A percentile compares a stretch with the other conserved stretches of the same genome.
Conservation (phyloP, 2,797 vertebrate species). For the Netta rufina region DNA sequence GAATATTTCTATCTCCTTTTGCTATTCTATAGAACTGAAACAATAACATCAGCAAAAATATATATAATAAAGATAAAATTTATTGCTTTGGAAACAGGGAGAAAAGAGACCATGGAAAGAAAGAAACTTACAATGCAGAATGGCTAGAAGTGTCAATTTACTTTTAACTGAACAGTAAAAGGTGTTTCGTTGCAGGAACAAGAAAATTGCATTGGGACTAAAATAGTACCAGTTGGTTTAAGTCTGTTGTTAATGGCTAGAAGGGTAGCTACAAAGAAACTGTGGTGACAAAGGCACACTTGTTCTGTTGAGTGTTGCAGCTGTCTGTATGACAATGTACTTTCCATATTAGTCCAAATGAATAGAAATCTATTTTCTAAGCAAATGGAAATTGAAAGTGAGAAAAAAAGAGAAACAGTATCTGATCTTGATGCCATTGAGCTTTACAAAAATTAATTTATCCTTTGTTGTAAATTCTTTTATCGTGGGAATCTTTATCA, state of each 20-base stretch:
- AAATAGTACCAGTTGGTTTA: constrained; percentile 60
- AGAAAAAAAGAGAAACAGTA: background rate
- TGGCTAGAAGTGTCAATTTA: constrained; percentile 44
- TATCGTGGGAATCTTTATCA: constrained; percentile 68
- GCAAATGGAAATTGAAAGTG: constrained; percentile 33
- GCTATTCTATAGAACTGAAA: background rate
- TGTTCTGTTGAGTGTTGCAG: background rate
- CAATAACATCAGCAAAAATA: background rate
- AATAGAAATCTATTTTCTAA: constrained; percentile 59
- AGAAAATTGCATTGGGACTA: constrained; percentile 48
- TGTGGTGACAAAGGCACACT: constrained; percentile 30
- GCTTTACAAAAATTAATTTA: constrained; percentile 70
- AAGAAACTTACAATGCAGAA: constrained; percentile 13
- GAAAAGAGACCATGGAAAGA: background rate
- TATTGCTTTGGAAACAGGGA: constrained; percentile 4
- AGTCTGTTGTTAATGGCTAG: constrained; percentile 26
- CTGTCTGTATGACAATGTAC: constrained; percentile 2
- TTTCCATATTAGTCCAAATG: constrained; percentile 55
- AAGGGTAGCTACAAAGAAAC: constrained; percentile 18
- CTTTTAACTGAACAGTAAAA: constrained; percentile 54
- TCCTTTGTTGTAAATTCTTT: constrained; percentile 63
- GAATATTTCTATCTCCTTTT: background rate
- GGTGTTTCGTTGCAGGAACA: constrained; percentile 54
- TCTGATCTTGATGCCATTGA: constrained; percentile 32
- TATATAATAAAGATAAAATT: background rate